phyloP scores from a whole-genome alignment of 2,797 vertebrate species.

The Linurgus olivaceus region DNA sequence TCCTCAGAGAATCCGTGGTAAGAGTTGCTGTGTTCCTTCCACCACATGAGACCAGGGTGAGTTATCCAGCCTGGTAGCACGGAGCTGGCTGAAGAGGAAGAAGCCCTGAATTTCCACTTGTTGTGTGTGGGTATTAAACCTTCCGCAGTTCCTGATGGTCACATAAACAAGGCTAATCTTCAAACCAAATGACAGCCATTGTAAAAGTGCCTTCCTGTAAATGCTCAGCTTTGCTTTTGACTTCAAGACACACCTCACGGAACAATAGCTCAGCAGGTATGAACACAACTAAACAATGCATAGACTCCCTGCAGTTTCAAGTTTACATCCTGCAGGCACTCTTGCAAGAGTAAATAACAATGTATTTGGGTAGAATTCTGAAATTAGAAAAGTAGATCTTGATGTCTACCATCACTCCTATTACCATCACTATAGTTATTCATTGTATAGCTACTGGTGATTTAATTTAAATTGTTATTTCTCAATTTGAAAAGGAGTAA shows the following conservation, averaged over 20 bases:
- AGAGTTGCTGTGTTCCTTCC: neutral
- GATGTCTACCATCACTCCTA: neutral
- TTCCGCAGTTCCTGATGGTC: neutral
- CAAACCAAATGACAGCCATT: conserved; percentile 57
- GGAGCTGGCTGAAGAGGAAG: neutral
- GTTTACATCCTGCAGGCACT: conserved; percentile 30
- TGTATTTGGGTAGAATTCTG: neutral
- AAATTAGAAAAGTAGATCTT: neutral
- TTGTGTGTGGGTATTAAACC: neutral
- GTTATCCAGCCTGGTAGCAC: neutral
- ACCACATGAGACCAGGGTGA: neutral
- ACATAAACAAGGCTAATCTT: conserved; percentile 42
- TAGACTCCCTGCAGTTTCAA: neutral
- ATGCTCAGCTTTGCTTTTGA: conserved; percentile 23
- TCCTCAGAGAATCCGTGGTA: neutral
- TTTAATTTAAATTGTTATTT: neutral
- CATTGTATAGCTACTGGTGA: neutral
- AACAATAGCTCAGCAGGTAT: conserved; percentile 82
- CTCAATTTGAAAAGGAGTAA: neutral
- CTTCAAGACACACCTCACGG: conserved; percentile 77
- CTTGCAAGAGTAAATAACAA: neutral
- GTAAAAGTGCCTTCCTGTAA: conserved; percentile 47
- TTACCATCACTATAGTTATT: neutral
- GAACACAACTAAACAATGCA: conserved; percentile 25
- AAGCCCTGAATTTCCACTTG: neutral